Evolutionary conservation across 64 coral and sea anemone species (phyloP).

Genomic region (Montipora capricornis): DNA sequence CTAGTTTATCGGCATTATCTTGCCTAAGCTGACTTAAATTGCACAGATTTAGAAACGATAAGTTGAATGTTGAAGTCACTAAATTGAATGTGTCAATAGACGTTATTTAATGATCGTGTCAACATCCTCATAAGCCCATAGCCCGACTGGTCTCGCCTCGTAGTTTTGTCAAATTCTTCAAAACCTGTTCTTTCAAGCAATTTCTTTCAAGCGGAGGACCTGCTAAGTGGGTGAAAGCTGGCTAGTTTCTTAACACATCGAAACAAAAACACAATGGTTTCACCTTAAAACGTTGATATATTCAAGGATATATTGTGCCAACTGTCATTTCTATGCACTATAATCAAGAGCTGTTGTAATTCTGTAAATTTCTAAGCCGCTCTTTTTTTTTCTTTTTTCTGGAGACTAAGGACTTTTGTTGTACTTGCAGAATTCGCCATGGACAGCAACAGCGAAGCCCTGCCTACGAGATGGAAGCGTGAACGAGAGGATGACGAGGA

Average conservation of each 20-base stretch:
- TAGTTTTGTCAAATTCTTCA: not conserved
- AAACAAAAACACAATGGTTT: not conserved
- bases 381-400: too few relatives aligned
- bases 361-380: too few relatives aligned
- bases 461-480: conserved; percentile 53
- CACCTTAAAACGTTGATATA: not conserved
- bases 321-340: not conserved
- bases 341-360: not conserved
- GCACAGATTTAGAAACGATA: not conserved
- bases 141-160: not conserved
- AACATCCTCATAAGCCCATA: not conserved
- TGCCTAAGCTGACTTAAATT: conserved; percentile 1
- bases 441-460: conserved; percentile 52
- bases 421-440: conserved; percentile 48
- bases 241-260: not conserved
- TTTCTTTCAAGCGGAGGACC: not conserved
- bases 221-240: not conserved
- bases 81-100: not conserved
- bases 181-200: not conserved
- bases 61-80: not conserved
- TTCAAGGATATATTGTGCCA: not conserved
- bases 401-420: not conserved
- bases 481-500: conserved; percentile 77
- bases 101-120: not conserved
- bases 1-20: not conserved